phyloP scores from a whole-genome alignment of 2,888 invertebrate species.

The Drosophila hamatofila region DNA sequence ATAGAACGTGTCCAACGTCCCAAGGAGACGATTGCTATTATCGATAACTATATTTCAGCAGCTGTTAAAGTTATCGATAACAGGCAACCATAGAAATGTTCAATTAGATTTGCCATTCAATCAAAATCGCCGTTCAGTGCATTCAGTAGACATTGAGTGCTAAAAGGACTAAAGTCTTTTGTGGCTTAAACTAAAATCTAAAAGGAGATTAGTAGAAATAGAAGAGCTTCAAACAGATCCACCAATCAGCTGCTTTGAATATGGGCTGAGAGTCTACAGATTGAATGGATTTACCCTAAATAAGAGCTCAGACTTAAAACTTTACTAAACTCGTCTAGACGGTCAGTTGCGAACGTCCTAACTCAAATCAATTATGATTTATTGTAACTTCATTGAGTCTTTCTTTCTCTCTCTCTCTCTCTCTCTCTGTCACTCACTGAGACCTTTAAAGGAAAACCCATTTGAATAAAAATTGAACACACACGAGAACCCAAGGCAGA shows the following conservation, averaged over 20 bases:
- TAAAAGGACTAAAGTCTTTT: too few relatives aligned
- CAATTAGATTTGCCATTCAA: not conserved
- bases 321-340: not conserved
- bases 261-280: not conserved
- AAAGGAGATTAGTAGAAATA: not conserved
- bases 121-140: not conserved
- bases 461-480: not conserved
- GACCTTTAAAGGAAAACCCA: not conserved
- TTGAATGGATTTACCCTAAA: not conserved
- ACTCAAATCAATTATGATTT: not conserved
- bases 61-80: not conserved
- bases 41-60: not conserved
- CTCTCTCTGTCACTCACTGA: not conserved
- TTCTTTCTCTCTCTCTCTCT: not conserved
- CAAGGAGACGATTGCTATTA: too few relatives aligned
- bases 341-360: not conserved
- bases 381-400: not conserved
- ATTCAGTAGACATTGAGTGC: too few relatives aligned
- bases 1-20: too few relatives aligned
- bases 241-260: not conserved
- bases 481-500: not conserved
- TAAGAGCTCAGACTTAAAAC: not conserved
- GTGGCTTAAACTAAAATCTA: too few relatives aligned
- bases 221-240: not conserved
- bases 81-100: too few relatives aligned